A percentile compares a stretch with the other conserved stretches of the same genome.
Conservation (phyloP, 2,888 invertebrate genomes). For the Chirona hameri region DNA sequence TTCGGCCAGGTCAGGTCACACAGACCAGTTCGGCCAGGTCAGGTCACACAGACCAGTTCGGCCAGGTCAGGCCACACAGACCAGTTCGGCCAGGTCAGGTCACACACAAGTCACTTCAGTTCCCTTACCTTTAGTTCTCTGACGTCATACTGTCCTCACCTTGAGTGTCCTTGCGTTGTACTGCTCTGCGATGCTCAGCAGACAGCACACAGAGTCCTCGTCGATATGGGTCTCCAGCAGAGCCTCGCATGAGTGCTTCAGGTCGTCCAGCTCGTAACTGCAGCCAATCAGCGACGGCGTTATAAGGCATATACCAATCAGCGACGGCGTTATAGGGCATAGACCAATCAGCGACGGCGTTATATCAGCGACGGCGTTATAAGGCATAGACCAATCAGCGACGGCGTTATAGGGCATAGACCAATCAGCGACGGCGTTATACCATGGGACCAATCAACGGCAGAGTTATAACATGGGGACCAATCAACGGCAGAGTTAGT, state of each 20-base stretch:
- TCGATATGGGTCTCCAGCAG: constrained; percentile 59
- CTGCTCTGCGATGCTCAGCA: constrained; percentile 63
- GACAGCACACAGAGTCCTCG: constrained; percentile 60
- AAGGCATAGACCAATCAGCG: not conserved
- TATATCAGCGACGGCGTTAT: not conserved
- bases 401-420: not conserved
- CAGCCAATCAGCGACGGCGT: not conserved
- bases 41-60: no score
- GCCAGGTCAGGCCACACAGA: no score
- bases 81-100: no score
- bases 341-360: not conserved
- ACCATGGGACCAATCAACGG: not conserved
- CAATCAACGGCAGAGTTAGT: not conserved
- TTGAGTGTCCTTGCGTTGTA: constrained; percentile 59
- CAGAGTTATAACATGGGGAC: not conserved
- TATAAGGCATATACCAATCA: no score
- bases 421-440: no score
- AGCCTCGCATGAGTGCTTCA: constrained; percentile 62
- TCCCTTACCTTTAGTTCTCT: constrained; percentile 54
- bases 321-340: no score
- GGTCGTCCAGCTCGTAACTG: constrained; percentile 53
- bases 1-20: no score
- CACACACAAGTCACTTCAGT: no score
- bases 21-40: no score
- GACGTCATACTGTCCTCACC: no score